Evolutionary conservation across 2,888 invertebrate genomes (phyloP).

Genomic region (Eustalomyia histrio): DNA sequence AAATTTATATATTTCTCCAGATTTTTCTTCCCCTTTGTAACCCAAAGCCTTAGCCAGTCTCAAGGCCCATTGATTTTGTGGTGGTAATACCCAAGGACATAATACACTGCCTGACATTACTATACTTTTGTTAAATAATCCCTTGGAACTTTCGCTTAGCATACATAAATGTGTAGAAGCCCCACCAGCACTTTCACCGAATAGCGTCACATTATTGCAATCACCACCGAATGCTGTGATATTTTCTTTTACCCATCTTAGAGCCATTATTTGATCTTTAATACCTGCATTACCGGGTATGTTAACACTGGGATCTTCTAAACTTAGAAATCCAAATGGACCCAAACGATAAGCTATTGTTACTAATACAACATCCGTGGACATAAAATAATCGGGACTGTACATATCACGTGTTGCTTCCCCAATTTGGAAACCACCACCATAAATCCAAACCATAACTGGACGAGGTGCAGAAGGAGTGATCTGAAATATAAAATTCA

Average conservation of each 20-base stretch:
- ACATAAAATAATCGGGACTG: slow-evolving; percentile 80
- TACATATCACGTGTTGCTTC: slow-evolving; percentile 78
- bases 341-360: slow-evolving; percentile 80
- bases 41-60: slow-evolving; percentile 75
- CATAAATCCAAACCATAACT: slow-evolving; percentile 81
- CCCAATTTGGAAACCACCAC: slow-evolving; percentile 80
- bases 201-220: slow-evolving; percentile 80
- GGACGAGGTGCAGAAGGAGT: slow-evolving; percentile 72
- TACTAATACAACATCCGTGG: slow-evolving; percentile 80
- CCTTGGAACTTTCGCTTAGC: slow-evolving; percentile 79
- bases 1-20: slow-evolving; percentile 74
- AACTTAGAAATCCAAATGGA: slow-evolving; percentile 80
- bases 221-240: slow-evolving; percentile 80
- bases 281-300: slow-evolving; percentile 81
- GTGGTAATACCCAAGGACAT: slow-evolving; percentile 74
- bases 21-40: slow-evolving; percentile 73
- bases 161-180: slow-evolving; percentile 80
- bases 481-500: slow-evolving; percentile 67
- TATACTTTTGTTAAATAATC: slow-evolving; percentile 75
- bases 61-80: slow-evolving; percentile 71
- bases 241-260: slow-evolving; percentile 81
- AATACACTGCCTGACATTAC: slow-evolving; percentile 76
- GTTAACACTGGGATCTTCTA: slow-evolving; percentile 79
- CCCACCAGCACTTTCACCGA: slow-evolving; percentile 81
- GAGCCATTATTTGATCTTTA: slow-evolving; percentile 81